Base-by-base conservation (phyloP, 2,113 vertebrate species). In the Protomyctophum bolini region DNA sequence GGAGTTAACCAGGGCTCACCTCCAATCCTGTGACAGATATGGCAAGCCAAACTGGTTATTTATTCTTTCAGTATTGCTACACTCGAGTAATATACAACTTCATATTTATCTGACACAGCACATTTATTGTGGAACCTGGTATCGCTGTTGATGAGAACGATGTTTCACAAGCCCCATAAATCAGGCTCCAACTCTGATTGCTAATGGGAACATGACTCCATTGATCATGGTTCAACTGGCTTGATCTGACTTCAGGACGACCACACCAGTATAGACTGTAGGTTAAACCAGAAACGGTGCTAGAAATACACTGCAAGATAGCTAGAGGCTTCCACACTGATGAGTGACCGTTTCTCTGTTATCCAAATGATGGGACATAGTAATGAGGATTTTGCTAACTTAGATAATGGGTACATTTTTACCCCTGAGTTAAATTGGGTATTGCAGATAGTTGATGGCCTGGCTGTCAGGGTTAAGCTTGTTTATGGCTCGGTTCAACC, bases 401-500 rank as follows among this genome's bases (percentile, higher is more conserved):
- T 6, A 41, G 33, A 41, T 3, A 41, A 41, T 41, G 33, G 33
- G 33, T 55, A 56, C 51, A 65, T 51, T 8, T 58, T 9, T 29
- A 58, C 28, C 10, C 8, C 15, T 11, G 4, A 29, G 8, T 8
- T 29, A 8, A 58, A 10, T 8, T 29, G 57, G 15, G 28, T 60
- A 15, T 21, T 45, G n/a, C 46, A 6, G 7, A 60, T 15, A 29
- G 29, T 46, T 10, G 5, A 21, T 7, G 46, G 48, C 8, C 8
- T 66, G 58, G 45, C 67, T 64, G 64, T 52, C 12, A 55, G 60
- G 46, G 33, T 63, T 66, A 21, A 55, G 63, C 58, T 29, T 67
- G 8, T 75, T 72, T 73, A 41, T 81, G 21, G 63, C 74, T 73
- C 58, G 64, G 57, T 77, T 56, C 73, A 83, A 85, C 66, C 21